Base-by-base conservation (phyloP, 1,140 invertebrate species). In the Drosophila guanche region DNA sequence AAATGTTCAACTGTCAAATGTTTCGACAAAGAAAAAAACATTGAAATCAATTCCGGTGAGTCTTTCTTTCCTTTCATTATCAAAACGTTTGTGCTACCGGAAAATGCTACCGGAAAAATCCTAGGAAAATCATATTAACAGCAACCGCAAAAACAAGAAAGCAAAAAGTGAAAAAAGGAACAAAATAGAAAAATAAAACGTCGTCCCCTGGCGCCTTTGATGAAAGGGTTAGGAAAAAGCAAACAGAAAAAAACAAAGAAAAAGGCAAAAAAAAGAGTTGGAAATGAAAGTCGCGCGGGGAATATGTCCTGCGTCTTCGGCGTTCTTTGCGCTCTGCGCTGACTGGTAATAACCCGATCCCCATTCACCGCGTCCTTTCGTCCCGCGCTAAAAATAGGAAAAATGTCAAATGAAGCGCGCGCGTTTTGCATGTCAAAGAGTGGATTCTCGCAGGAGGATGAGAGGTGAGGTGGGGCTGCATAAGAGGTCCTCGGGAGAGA, bases 361-460 rank as follows among this genome's bases (percentile, higher is more conserved):
- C 60, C 60, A 74, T 56, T 46, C 60, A 53, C 41, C 51, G 41
- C 37, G 33, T 20, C n/a, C n/a, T 37, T 37, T 37, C 33, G 33
- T 37, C 33, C 33, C 12, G 33, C n/a, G 33, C 33, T 37, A 37
- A 77, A 68, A 73, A 74, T 63, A 65, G 65, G 76, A 73, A 85
- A 79, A 85, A 80, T 85, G 81, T 86, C 81, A 86, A 86, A 88
- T 86, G 81, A 86, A 81, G 81, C 81, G 77, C 56, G 55, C 54
- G 76, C 77, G 77, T 81, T 86, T 86, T 88, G 81, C 81, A 88
- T 86, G 83, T 86, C 81, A 86, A 86, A 86, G 81, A 68, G 83
- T 33, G 69, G 71, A 79, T 65, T 63, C 16, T 67, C 57, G 25
- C 33, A 33, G 53, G 23, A 12, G 23, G 43, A 40, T 23, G n/a